Conservation (phyloP, 2,888 invertebrate genomes). For the Trisateles emortualis region DNA sequence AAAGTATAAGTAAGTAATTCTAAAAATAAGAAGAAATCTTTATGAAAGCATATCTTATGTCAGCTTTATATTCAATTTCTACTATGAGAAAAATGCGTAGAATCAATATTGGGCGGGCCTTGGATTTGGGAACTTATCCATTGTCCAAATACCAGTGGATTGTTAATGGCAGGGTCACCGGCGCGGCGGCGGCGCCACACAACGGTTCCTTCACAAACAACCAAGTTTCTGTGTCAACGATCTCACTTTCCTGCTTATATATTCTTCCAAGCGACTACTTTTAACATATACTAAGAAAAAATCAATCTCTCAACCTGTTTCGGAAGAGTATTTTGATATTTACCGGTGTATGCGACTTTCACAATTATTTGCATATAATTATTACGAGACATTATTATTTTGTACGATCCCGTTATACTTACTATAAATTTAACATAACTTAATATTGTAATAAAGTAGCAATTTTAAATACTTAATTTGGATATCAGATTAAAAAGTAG, state of each 20-base stretch:
- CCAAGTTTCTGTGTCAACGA: slow-evolving; percentile 47
- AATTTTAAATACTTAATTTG: too few relatives aligned
- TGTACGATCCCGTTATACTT: slow-evolving; percentile 18
- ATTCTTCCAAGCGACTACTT: slow-evolving; percentile 43
- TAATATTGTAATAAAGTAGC: not conserved
- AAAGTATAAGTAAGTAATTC: not conserved
- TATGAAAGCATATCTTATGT: too few relatives aligned
- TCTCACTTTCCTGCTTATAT: slow-evolving; percentile 49
- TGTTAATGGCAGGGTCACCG: slow-evolving; percentile 51
- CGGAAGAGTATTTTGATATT: slow-evolving; percentile 25
- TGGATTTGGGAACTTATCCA: slow-evolving; percentile 51
- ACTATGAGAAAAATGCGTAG: slow-evolving; percentile 23
- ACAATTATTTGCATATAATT: slow-evolving; percentile 33
- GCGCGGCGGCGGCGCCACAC: slow-evolving; percentile 55
- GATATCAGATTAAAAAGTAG: too few relatives aligned
- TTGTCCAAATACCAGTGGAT: slow-evolving; percentile 60
- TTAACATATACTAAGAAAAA: slow-evolving; percentile 15
- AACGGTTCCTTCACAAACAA: slow-evolving; percentile 64
- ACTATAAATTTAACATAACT: not conserved
- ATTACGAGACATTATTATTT: slow-evolving; percentile 19
- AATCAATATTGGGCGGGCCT: slow-evolving; percentile 29
- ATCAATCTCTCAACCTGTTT: slow-evolving; percentile 43
- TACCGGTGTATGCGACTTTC: slow-evolving; percentile 45
- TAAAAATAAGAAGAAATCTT: not conserved
- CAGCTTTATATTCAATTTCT: not conserved